Percentiles rank a stretch among this genome's conserved stretches.
phyloP scores from a whole-genome alignment of 53 echinoderm and acorn worm species.

The Luidia sarsii region DNA sequence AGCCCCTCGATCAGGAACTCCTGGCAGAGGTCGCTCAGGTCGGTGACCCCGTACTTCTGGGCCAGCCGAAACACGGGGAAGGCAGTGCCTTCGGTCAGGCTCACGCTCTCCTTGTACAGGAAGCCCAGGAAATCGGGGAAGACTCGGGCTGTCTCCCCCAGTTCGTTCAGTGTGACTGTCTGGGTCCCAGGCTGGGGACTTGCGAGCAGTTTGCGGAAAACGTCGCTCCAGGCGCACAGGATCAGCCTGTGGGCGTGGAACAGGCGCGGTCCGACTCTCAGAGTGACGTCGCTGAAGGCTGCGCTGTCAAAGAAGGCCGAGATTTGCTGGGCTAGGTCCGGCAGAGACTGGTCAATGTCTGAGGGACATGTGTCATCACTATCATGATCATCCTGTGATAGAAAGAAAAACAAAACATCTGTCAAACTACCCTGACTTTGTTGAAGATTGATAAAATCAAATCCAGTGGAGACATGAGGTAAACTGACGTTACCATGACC shows the following conservation, averaged over 20 bases:
- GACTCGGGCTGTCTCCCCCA: conserved; percentile 20
- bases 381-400: neutral
- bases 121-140: conserved; percentile 76
- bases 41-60: conserved; percentile 79
- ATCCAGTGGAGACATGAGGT: no score
- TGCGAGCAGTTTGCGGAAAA: conserved; percentile 59
- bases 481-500: no score
- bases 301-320: conserved; percentile 10
- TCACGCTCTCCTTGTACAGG: conserved; percentile 68
- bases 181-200: no score
- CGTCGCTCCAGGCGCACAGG: conserved; percentile 75
- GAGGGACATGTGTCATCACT: no score
- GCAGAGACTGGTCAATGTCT: no score
- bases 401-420: neutral
- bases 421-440: no score
- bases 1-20: conserved; percentile 42
- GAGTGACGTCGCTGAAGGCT: conserved; percentile 62
- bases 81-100: conserved; percentile 60
- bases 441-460: no score
- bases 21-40: conserved; percentile 65
- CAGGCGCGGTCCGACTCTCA: conserved; percentile 44
- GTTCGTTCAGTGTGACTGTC: conserved; percentile 19
- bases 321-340: conserved; percentile 1
- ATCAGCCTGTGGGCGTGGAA: conserved; percentile 72
- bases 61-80: conserved; percentile 64